Evolutionary conservation across 2,888 invertebrate species (phyloP).

Genomic region (Pegoplata infirma): DNA sequence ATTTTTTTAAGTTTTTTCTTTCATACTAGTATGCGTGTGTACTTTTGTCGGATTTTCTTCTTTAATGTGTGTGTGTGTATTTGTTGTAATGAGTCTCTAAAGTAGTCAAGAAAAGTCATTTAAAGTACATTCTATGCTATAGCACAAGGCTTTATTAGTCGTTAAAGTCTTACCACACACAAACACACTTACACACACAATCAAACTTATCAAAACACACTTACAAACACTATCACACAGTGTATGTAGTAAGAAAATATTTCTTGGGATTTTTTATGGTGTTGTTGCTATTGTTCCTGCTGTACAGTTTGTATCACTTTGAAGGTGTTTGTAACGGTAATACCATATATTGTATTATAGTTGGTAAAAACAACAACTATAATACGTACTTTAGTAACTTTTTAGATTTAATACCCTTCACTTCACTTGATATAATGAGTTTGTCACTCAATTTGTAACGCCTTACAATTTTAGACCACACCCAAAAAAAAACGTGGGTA

Average conservation of each 20-base stretch:
- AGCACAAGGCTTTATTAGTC: slow-evolving; percentile 57
- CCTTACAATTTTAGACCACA: too few species aligned
- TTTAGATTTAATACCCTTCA: too few species aligned
- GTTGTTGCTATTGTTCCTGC: not conserved
- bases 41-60: not conserved
- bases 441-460: too few species aligned
- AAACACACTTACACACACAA: slow-evolving; percentile 16
- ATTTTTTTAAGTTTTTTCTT: too few species aligned
- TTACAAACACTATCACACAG: not conserved
- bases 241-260: slow-evolving; percentile 3
- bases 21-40: not conserved
- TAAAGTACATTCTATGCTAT: slow-evolving; percentile 33
- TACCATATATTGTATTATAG: not conserved
- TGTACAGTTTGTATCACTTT: not conserved
- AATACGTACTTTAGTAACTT: not conserved
- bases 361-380: not conserved
- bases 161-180: slow-evolving; percentile 47
- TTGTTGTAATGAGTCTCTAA: slow-evolving; percentile 55
- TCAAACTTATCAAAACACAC: not conserved
- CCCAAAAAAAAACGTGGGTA: too few species aligned
- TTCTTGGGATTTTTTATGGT: not conserved
- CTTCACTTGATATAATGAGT: too few species aligned
- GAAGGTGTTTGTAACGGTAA: not conserved
- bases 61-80: slow-evolving; percentile 40
- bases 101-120: slow-evolving; percentile 58